Evolutionary conservation across 2,888 invertebrate species (phyloP), one percentile per base, ranked within the genome.

Genomic region (Oxytorus armatus): DNA sequence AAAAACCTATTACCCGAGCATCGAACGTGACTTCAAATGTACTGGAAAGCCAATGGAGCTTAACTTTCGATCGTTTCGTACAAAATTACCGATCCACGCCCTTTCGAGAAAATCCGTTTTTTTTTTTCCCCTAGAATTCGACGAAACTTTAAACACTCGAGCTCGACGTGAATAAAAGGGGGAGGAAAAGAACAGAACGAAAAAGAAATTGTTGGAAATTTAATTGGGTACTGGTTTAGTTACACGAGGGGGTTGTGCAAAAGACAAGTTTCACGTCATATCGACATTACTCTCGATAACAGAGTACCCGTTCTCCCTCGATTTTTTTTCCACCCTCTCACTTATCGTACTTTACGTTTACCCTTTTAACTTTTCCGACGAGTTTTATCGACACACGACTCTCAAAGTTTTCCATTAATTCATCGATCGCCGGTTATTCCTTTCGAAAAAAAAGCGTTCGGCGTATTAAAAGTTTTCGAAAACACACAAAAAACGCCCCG

Each of bases 1-100:
- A 25, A 49, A 21, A 72, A 66, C 70, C 79, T 59, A 79, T 79
- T 79, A 76, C 65, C 70, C n/a, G n/a, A n/a, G 76, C 66, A 59
- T 59, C 36, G 76, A 65, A 61, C 76, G 76, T 76, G 76, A 65
- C 72, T 70, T 76, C 70, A 76, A 79, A 79, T 75, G 70, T 70
- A 79, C 75, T 76, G 79, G 70, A 70, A 79, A 76, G 68, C 68
- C 59, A 49, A 47, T 29, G 18, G 25, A 25, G n/a, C n/a, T n/a
- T n/a, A n/a, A n/a, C n/a, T n/a, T n/a, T n/a, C n/a, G n/a, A n/a
- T n/a, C n/a, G n/a, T n/a, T n/a, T n/a, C n/a, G n/a, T n/a, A n/a
- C n/a, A n/a, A n/a, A n/a, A n/a, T n/a, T n/a, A n/a, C n/a, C n/a
- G n/a, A n/a, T n/a, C n/a, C n/a, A n/a, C n/a, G n/a, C n/a, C n/a